Evolutionary conservation across 1,140 invertebrate species (phyloP).

Genomic region (Cardiocondyla obscurior): DNA sequence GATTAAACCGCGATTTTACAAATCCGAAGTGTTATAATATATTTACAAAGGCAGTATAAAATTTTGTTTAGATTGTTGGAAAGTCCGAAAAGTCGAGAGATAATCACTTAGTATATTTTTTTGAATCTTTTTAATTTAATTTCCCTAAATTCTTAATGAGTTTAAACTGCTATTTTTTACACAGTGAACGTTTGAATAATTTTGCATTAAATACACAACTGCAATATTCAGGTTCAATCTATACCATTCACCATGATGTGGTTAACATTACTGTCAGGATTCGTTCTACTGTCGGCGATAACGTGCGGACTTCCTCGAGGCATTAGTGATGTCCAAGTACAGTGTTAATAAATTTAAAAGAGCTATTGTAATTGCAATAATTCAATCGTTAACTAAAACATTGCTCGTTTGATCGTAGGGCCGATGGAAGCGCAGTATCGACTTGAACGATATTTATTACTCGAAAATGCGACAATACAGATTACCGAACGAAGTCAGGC

Average conservation of each 20-base stretch:
- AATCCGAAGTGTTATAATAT: not conserved
- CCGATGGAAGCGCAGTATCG: conserved; percentile 71
- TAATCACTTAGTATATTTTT: not conserved
- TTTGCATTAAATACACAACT: not conserved
- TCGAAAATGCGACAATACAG: conserved; percentile 56
- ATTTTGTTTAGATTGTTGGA: not conserved
- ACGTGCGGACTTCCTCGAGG: not conserved
- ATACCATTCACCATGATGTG: conserved; percentile 54
- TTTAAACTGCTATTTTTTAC: no score
- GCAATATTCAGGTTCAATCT: not conserved
- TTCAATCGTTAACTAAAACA: not conserved
- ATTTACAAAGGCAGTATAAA: not conserved
- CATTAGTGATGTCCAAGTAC: conserved; percentile 8
- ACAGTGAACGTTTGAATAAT: not conserved
- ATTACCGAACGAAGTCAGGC: conserved; percentile 84
- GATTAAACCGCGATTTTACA: not conserved
- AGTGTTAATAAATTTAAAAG: conserved; percentile 7
- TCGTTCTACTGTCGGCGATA: conserved; percentile 47
- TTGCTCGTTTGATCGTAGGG: not conserved
- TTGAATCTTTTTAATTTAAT: not conserved
- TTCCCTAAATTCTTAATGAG: not conserved
- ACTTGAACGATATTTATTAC: conserved; percentile 72
- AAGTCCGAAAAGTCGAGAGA: not conserved
- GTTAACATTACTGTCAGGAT: conserved; percentile 42
- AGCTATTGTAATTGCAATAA: not conserved